Evolutionary conservation across 1,140 invertebrate genomes (phyloP).

Genomic region (Parapsyche elsis): DNA sequence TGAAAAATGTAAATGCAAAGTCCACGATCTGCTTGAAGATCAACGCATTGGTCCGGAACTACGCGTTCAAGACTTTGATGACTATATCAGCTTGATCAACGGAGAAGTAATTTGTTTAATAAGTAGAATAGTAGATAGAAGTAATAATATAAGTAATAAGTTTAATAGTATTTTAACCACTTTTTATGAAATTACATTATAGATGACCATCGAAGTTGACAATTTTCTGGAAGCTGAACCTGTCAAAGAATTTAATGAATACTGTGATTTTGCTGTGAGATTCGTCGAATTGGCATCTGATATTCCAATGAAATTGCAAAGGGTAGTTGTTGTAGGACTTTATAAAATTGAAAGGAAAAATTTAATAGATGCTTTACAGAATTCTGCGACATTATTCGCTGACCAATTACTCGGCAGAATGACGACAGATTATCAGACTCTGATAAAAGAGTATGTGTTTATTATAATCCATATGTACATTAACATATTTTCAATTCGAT

Average conservation of each 20-base stretch:
- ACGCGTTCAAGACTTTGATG: slow-evolving; percentile 81
- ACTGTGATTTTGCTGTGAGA: slow-evolving; percentile 71
- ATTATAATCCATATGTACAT: not conserved
- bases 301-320: slow-evolving; percentile 74
- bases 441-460: slow-evolving; percentile 77
- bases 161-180: slow-evolving; percentile 17
- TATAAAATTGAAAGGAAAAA: slow-evolving; percentile 87
- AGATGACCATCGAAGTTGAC: slow-evolving; percentile 71
- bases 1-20: slow-evolving; percentile 68
- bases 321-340: slow-evolving; percentile 81
- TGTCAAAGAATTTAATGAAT: slow-evolving; percentile 75
- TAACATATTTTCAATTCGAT: no score
- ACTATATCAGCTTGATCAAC: slow-evolving; percentile 83
- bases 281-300: slow-evolving; percentile 74
- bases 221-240: slow-evolving; percentile 75
- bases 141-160: slow-evolving; percentile 23
- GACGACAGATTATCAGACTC: slow-evolving; percentile 82
- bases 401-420: slow-evolving; percentile 79
- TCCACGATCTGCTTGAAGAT: slow-evolving; percentile 73
- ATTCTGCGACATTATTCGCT: slow-evolving; percentile 75
- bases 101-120: slow-evolving; percentile 68
- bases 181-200: slow-evolving; percentile 40
- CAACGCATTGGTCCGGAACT: slow-evolving; percentile 77
- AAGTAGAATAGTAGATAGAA: not conserved
- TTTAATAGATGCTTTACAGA: slow-evolving; percentile 79